Evolutionary conservation across 1,140 invertebrate genomes (phyloP).

Genomic region (Lethocerus indicus): DNA sequence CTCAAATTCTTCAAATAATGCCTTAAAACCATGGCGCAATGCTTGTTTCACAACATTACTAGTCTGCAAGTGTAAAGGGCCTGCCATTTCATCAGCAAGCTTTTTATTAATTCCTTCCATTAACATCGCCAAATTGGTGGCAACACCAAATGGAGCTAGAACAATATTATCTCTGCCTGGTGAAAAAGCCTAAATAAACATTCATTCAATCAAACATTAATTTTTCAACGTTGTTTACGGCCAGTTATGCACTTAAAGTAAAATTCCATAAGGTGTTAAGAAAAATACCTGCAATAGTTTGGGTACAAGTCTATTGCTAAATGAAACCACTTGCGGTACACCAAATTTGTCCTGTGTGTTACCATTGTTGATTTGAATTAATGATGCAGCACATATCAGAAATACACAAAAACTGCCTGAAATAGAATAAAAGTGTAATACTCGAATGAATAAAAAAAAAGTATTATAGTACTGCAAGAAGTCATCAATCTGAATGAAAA

Average conservation of each 20-base stretch:
- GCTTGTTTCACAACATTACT: conserved; percentile 11
- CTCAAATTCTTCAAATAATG: conserved; percentile 17
- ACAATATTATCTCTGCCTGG: conserved; percentile 19
- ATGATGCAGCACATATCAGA: no score
- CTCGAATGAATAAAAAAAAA: no score
- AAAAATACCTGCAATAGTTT: conserved; percentile 16
- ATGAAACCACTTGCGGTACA: conserved; percentile 13
- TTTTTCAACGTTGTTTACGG: no score
- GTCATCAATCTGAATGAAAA: no score
- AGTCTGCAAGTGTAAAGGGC: conserved; percentile 14
- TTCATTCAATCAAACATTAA: no score
- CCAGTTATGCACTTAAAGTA: no score
- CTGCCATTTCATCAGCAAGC: conserved; percentile 17
- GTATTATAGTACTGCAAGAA: no score
- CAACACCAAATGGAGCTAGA: conserved; percentile 21
- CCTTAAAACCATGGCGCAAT: conserved; percentile 18
- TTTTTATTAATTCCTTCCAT: conserved; percentile 19
- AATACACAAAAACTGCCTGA: no score
- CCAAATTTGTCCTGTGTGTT: no score
- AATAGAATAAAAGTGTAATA: no score
- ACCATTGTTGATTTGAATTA: no score
- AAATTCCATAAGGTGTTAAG: no score
- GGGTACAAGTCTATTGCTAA: conserved; percentile 18
- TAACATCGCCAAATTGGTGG: conserved; percentile 20
- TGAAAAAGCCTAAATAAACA: conserved; percentile 10